These are phyloP conservation scores for Ptyas mucosa DNA, from an alignment of 2,113 vertebrate species.

Conservation along the genomic window DNA sequence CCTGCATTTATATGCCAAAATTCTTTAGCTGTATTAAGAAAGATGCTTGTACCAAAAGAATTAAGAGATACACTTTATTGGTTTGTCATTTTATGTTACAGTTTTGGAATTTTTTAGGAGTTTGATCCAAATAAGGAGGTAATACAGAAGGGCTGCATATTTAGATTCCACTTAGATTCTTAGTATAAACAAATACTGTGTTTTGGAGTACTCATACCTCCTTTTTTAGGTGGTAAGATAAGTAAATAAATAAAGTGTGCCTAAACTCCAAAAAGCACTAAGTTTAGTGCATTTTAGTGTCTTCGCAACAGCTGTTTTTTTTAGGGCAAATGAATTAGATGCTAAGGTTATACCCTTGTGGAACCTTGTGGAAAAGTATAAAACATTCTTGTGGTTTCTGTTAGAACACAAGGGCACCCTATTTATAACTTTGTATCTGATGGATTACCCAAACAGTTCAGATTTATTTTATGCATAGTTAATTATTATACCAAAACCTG, in stretches of 20 bases:
- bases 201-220: background rate
- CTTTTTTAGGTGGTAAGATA: background rate
- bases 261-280: background rate
- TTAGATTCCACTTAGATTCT: background rate
- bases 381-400: background rate
- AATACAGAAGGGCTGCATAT: background rate
- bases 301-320: background rate
- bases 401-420: background rate
- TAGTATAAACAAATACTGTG: background rate
- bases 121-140: background rate
- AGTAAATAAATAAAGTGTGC: background rate
- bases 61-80: background rate
- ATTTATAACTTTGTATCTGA: background rate
- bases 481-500: background rate
- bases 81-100: background rate
- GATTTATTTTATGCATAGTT: background rate
- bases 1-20: background rate
- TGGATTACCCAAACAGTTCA: background rate
- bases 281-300: background rate
- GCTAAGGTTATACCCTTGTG: background rate
- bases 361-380: background rate
- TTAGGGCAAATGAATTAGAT: background rate
- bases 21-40: background rate
- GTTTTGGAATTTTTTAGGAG: background rate
- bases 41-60: background rate